These are phyloP conservation scores for Hydrozoanthus tunicans DNA, from an alignment of 64 coral and sea anemone species.

Conservation along the genomic window DNA sequence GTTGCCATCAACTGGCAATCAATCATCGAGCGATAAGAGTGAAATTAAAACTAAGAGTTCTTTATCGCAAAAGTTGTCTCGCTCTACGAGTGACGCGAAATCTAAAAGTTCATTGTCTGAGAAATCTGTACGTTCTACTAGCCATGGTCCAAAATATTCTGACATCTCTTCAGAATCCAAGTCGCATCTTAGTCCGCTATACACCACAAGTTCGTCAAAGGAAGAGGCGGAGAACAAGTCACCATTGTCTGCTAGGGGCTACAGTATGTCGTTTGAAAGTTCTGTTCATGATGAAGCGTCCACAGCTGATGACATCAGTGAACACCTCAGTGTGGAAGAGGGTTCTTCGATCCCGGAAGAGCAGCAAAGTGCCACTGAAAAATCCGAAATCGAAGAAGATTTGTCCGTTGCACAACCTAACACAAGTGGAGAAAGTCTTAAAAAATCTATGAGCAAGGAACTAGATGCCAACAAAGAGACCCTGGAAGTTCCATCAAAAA, in stretches of 20 bases:
- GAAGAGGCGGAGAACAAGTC: neutral
- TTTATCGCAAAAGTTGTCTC: neutral
- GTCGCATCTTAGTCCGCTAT: neutral
- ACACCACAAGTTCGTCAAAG: neutral
- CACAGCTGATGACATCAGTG: conserved; percentile 79
- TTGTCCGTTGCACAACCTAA: neutral
- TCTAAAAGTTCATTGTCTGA: conserved; percentile 36
- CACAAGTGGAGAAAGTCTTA: neutral
- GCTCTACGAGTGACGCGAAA: neutral
- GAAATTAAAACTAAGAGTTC: conserved; percentile 22
- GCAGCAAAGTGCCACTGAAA: conserved; percentile 21
- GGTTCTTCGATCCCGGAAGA: conserved; percentile 45
- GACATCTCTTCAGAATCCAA: neutral
- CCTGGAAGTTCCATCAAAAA: neutral
- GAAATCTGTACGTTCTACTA: neutral
- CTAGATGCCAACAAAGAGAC: neutral
- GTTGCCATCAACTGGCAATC: neutral
- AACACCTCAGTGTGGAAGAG: conserved; percentile 71
- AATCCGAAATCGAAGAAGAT: conserved; percentile 57
- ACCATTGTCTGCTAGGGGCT: neutral
- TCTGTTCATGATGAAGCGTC: neutral
- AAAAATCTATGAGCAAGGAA: neutral
- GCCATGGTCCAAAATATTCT: neutral
- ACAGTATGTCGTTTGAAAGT: conserved; percentile 42
- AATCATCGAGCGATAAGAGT: neutral